phyloP scores from a whole-genome alignment of 2,888 invertebrate genomes.

The Xestia ashworthii region DNA sequence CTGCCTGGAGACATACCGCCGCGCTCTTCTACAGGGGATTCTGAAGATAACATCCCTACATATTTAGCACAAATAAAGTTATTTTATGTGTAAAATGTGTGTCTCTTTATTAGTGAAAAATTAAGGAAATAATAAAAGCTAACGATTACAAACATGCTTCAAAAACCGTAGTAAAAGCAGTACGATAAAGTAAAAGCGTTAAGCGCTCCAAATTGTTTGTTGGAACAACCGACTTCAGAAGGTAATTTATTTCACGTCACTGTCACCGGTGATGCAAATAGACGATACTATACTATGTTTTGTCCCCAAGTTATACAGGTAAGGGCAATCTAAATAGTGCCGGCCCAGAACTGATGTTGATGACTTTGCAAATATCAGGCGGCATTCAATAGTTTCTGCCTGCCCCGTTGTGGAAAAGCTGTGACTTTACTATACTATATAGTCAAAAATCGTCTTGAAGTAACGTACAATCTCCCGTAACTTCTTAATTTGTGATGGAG shows the following conservation, averaged over 20 bases:
- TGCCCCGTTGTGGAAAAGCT: background rate
- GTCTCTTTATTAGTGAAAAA: constrained; percentile 38
- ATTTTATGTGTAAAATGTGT: constrained; percentile 2
- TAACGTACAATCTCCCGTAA: background rate
- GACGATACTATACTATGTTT: too few species aligned
- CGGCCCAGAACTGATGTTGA: too few species aligned
- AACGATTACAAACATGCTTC: constrained; percentile 51
- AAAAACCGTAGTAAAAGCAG: constrained; percentile 40
- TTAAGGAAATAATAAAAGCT: constrained; percentile 45
- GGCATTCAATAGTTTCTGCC: background rate
- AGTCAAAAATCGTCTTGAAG: background rate
- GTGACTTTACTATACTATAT: background rate
- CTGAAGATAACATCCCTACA: constrained; percentile 76
- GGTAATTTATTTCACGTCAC: background rate
- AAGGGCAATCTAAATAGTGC: too few species aligned
- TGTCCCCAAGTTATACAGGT: too few species aligned
- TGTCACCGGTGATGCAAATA: background rate
- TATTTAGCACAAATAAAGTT: constrained; percentile 8
- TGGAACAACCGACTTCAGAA: constrained; percentile 30
- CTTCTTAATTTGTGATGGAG: background rate
- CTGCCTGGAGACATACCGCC: constrained; percentile 94
- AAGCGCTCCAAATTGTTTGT: constrained; percentile 47
- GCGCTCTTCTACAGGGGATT: constrained; percentile 94
- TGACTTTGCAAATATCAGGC: background rate
- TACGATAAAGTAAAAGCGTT: constrained; percentile 43